phyloP scores from a whole-genome alignment of 2,113 vertebrate species.

The Spermophilus dauricus region DNA sequence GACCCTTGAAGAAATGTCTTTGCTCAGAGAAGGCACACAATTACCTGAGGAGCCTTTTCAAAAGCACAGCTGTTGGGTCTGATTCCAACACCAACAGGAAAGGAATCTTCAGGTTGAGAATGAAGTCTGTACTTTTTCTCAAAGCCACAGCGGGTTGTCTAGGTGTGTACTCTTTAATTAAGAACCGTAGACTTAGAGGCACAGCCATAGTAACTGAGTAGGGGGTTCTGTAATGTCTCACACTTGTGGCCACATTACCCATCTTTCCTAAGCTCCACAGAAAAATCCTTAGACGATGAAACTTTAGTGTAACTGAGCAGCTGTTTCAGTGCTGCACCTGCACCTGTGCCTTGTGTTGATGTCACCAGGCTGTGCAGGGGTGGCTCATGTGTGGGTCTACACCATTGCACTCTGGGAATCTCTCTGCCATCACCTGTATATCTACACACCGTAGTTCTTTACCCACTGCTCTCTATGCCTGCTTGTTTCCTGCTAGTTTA shows the following conservation, averaged over 20 bases:
- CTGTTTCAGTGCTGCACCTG: accelerated
- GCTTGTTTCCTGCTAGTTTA: no score
- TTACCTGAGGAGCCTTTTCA: neutral
- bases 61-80: neutral
- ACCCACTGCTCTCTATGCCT: neutral
- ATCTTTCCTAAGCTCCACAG: no score
- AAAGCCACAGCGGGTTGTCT: neutral
- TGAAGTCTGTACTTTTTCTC: neutral
- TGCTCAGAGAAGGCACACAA: neutral
- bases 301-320: no score
- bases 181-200: neutral
- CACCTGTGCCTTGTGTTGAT: neutral
- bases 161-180: neutral
- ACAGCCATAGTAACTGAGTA: neutral
- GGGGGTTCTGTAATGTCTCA: neutral
- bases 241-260: no score
- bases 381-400: neutral
- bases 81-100: neutral
- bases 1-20: neutral
- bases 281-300: neutral
- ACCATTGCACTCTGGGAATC: no score
- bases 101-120: neutral
- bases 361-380: neutral
- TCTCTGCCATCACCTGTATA: neutral
- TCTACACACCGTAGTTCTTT: accelerated